A percentile compares a stretch with the other conserved stretches of the same genome.
Evolutionary conservation across 2,113 vertebrate species (phyloP).

Genomic region (Phycodurus eques): DNA sequence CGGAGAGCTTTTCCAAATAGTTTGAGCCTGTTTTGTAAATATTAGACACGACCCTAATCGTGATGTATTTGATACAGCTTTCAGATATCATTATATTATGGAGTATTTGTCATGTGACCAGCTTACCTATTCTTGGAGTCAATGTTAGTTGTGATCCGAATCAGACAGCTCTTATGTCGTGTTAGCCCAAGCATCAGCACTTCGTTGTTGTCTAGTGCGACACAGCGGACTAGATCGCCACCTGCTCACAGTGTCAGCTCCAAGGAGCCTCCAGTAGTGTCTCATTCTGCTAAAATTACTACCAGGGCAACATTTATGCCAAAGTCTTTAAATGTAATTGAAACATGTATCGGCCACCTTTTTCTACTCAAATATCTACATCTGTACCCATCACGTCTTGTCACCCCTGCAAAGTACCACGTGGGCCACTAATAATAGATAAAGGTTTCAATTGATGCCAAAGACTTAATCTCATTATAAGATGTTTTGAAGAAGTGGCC

Average conservation of each 20-base stretch:
- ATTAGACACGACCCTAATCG: not conserved
- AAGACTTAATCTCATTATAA: slow-evolving; percentile 28
- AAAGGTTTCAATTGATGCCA: slow-evolving; percentile 9
- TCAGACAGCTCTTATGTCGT: no score
- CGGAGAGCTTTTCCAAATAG: not conserved
- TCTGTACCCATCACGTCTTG: not conserved
- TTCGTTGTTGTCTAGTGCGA: no score
- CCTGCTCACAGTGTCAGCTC: no score
- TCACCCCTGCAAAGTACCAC: not conserved
- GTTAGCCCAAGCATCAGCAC: no score
- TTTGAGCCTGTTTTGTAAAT: not conserved
- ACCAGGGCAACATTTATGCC: not conserved
- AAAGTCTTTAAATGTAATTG: not conserved
- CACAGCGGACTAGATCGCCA: no score
- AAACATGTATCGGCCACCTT: no score
- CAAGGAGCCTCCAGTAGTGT: not conserved
- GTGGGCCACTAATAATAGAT: not conserved
- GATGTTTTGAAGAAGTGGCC: slow-evolving; percentile 8
- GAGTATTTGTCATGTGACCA: not conserved
- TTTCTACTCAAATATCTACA: not conserved
- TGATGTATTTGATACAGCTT: not conserved
- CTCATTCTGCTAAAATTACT: not conserved
- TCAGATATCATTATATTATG: not conserved
- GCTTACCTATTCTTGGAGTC: no score
- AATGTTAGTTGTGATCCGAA: no score